phyloP scores from a whole-genome alignment of 2,888 invertebrate species.

The Hybos culiciformis region DNA sequence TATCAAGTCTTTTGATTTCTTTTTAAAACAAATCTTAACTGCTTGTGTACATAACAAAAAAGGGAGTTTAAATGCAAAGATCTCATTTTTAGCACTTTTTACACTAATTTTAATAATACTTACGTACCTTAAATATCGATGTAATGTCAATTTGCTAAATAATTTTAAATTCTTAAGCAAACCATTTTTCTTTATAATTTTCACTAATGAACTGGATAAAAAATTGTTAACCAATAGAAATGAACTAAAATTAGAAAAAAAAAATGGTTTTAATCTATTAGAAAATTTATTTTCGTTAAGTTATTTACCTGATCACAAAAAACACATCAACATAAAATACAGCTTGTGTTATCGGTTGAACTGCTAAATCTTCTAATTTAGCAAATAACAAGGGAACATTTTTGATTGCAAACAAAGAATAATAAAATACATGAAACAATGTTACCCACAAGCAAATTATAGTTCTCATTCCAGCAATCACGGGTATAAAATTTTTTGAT shows the following conservation, averaged over 20 bases:
- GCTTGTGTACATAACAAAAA: no score
- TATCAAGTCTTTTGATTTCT: no score
- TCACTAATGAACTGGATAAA: slow-evolving; percentile 18
- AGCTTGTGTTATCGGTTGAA: slow-evolving; percentile 24
- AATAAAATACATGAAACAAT: slow-evolving; percentile 26
- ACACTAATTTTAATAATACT: no score
- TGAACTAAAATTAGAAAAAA: no score
- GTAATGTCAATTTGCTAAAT: slow-evolving; percentile 19
- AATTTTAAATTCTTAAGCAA: slow-evolving; percentile 18
- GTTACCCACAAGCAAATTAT: slow-evolving; percentile 26
- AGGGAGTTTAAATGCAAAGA: no score
- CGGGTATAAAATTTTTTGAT: slow-evolving; percentile 18
- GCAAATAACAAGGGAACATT: slow-evolving; percentile 23
- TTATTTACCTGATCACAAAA: slow-evolving; percentile 26
- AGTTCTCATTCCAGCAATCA: slow-evolving; percentile 23
- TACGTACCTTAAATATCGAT: slow-evolving; percentile 26
- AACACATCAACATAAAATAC: slow-evolving; percentile 26
- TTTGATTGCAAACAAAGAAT: slow-evolving; percentile 23
- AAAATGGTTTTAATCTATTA: no score
- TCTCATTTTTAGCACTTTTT: no score
- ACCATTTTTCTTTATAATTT: slow-evolving; percentile 15
- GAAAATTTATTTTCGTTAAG: no score
- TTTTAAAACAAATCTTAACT: no score
- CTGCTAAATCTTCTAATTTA: slow-evolving; percentile 19
- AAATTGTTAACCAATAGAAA: slow-evolving; percentile 24